Evolutionary conservation across 2,113 vertebrate species (phyloP).

Genomic region (Corythaixoides concolor): DNA sequence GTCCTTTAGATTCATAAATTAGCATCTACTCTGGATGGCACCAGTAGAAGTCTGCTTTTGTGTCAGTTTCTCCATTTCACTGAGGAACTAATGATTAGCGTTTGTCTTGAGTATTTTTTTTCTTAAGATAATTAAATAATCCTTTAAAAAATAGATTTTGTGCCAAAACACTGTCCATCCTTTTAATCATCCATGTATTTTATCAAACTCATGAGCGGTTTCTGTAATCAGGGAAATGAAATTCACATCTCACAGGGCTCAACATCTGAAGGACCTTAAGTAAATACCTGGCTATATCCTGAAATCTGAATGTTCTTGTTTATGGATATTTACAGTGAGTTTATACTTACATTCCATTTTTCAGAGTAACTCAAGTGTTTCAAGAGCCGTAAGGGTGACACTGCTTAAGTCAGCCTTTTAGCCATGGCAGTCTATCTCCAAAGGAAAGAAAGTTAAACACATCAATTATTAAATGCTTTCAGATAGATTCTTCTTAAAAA

Average conservation of each 20-base stretch:
- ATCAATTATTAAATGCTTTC: conserved; percentile 41
- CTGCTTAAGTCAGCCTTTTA: neutral
- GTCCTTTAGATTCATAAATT: conserved; percentile 14
- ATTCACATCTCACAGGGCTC: neutral
- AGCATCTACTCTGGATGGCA: neutral
- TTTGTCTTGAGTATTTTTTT: neutral
- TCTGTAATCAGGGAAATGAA: neutral
- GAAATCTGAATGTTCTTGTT: neutral
- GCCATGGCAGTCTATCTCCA: neutral
- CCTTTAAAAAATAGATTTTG: neutral
- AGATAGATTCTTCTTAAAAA: conserved; percentile 11
- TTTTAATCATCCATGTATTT: neutral
- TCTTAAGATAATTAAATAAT: neutral
- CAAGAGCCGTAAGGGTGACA: neutral
- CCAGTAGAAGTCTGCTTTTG: neutral
- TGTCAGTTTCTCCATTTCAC: neutral
- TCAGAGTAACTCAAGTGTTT: neutral
- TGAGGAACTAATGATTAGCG: neutral
- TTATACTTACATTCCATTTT: neutral
- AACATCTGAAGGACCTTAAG: neutral
- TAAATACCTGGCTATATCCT: neutral
- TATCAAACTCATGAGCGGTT: neutral
- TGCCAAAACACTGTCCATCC: neutral
- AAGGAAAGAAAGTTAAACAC: neutral
- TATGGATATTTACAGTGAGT: neutral